Evolutionary conservation across 2,888 invertebrate species (phyloP), one percentile per base, ranked within the genome.

Genomic region (Ornithoptera alexandrae): DNA sequence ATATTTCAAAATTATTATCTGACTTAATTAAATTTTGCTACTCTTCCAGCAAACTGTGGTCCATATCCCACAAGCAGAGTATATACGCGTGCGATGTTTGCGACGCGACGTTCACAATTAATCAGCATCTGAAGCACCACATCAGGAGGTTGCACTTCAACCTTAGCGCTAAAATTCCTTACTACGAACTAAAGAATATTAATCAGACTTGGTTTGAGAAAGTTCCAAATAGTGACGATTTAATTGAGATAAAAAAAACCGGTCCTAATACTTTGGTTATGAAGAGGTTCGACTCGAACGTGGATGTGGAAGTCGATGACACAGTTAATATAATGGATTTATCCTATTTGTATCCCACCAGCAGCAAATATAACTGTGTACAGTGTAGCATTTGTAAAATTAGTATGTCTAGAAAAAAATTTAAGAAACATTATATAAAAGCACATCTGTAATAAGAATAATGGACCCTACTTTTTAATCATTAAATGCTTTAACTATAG

Each of bases 171-270:
- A 77, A 72, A 17, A 70, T 75, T 7, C 81, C 84, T 0, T 76
- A 76, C 17, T 79, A 75, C 1, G 75, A 82, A 1, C 53, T 73
- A 0, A 84, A 84, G 69, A 74, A 81, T 53, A 74, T 88, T 0
- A 85, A 88, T 70, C 81, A 88, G 67, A 81, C 84, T 0, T 89
- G 89, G 88, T 82, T 81, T 1, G 89, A 89, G 62, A 83, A 78
- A 10, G 88, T 88, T 0, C 61, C 75, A 0, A 86, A 89, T 63
- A 75, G 84, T 0, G 73, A 84, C 2, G 73, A 73, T 0, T 69
- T 87, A 0, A 76, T 87, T 0, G 81, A 88, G 74, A 86, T 89
- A 0, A 84, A 74, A n/a, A 88, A 87, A 67, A 76, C 78, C 0
- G 78, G 79, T 0, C 71, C 72, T 0, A 88, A 84, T 20, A 72